Evolutionary conservation across 23 tunicate species (phyloP).

Genomic region (Botrylloides violaceus): DNA sequence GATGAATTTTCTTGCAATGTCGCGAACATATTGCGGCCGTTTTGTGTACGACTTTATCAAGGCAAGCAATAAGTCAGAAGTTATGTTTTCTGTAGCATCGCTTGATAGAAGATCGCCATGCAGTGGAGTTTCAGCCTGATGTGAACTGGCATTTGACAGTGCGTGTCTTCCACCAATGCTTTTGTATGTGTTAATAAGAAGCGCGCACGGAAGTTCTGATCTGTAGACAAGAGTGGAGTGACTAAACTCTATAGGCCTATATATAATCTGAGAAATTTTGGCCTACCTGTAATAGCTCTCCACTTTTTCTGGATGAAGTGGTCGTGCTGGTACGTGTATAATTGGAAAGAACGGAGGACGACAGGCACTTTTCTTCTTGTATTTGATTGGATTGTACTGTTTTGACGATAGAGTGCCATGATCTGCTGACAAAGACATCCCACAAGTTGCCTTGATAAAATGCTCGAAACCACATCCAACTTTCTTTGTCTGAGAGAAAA

Average conservation of each 20-base stretch:
- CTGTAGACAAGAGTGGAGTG: neutral
- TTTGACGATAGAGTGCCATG: neutral
- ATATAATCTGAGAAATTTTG: too few relatives aligned
- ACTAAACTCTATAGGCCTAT: too few relatives aligned
- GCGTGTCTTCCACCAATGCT: too few relatives aligned
- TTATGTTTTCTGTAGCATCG: neutral
- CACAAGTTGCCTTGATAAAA: constrained; percentile 7
- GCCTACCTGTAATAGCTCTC: neutral
- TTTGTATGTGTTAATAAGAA: constrained; percentile 16
- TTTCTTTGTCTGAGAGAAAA: constrained; percentile 27
- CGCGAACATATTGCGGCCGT: neutral
- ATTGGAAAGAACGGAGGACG: neutral
- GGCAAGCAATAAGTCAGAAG: neutral
- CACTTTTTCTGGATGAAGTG: neutral
- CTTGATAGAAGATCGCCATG: neutral
- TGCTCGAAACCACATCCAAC: constrained; percentile 8
- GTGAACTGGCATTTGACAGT: too few relatives aligned
- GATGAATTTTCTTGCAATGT: constrained; percentile 8
- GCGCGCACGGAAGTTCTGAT: constrained; percentile 3
- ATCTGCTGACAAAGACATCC: constrained; percentile 9
- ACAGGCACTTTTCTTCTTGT: neutral
- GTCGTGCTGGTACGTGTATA: neutral
- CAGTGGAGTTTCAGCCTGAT: neutral
- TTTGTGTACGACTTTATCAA: constrained; percentile 7
- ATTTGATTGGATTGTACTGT: constrained; percentile 2